phyloP scores from a whole-genome alignment of 2,888 invertebrate species.

The Drosophila paracracens region DNA sequence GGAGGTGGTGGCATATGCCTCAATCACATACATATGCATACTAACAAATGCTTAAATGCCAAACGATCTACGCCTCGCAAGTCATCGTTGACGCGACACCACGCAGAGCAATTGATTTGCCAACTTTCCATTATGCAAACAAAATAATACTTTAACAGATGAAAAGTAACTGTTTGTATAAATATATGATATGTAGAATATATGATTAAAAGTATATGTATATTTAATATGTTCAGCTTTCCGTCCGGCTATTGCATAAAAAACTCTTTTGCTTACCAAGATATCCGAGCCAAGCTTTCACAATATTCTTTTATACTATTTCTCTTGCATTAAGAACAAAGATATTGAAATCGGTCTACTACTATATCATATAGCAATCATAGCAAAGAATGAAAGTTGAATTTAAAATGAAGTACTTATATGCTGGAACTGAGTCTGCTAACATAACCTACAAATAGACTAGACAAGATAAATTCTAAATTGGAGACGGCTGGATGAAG shows the following conservation, averaged over 20 bases:
- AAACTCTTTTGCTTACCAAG: neutral
- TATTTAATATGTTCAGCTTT: too few relatives aligned
- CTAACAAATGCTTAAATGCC: slow-evolving; percentile 8
- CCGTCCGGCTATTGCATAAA: neutral
- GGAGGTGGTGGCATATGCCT: slow-evolving; percentile 12
- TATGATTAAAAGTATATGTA: too few relatives aligned
- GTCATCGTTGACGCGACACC: slow-evolving; percentile 6
- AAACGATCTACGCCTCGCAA: slow-evolving; percentile 13
- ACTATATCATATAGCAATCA: neutral
- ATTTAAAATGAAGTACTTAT: neutral
- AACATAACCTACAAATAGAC: too few relatives aligned
- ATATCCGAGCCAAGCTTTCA: neutral
- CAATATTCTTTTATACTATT: neutral
- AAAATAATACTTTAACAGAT: neutral
- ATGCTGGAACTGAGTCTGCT: too few relatives aligned
- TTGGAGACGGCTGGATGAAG: too few relatives aligned
- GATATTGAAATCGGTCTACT: neutral
- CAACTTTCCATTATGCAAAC: neutral
- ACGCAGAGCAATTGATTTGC: slow-evolving; percentile 42
- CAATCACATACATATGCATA: neutral
- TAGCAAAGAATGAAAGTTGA: neutral
- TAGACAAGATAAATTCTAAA: too few relatives aligned
- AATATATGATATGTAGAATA: too few relatives aligned
- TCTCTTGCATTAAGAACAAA: neutral
- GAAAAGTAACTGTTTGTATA: too few relatives aligned